Percentiles rank a stretch among this genome's conserved stretches.
phyloP scores from a whole-genome alignment of 2,797 vertebrate species.

The Channa striata region DNA sequence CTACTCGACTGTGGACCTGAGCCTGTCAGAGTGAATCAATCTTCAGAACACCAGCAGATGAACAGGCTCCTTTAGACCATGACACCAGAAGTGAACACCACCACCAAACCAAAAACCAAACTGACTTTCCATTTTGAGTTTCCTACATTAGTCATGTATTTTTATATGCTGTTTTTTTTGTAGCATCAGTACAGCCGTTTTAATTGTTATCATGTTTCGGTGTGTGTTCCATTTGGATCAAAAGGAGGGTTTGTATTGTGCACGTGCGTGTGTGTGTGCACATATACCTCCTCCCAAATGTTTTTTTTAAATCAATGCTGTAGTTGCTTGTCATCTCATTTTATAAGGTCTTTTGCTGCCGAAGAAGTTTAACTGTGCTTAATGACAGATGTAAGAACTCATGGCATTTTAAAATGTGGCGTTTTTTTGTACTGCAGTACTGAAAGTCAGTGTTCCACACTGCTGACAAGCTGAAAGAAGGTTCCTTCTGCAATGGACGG shows the following conservation, averaged over 20 bases:
- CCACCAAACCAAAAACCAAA: not conserved
- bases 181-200: slow-evolving; percentile 18
- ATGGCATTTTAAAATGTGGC: slow-evolving; percentile 7
- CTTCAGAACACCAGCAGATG: slow-evolving; percentile 23
- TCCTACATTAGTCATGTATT: slow-evolving; percentile 6
- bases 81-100: not conserved
- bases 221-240: no score
- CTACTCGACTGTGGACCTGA: not conserved
- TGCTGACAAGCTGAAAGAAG: not conserved
- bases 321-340: slow-evolving; percentile 66
- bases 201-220: not conserved
- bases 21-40: not conserved
- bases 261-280: slow-evolving; percentile 74
- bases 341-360: slow-evolving; percentile 33
- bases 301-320: slow-evolving; percentile 44
- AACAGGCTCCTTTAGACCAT: slow-evolving; percentile 13
- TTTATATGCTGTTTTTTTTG: slow-evolving; percentile 29
- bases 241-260: slow-evolving; percentile 39
- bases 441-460: not conserved
- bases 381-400: slow-evolving; percentile 2
- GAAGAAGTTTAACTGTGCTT: slow-evolving; percentile 5
- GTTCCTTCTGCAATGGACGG: no score
- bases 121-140: not conserved
- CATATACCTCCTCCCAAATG: slow-evolving; percentile 45
- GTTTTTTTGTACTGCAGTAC: not conserved